Evolutionary conservation across 2,888 invertebrate genomes (phyloP).

Genomic region (Sarcophaga variegata): DNA sequence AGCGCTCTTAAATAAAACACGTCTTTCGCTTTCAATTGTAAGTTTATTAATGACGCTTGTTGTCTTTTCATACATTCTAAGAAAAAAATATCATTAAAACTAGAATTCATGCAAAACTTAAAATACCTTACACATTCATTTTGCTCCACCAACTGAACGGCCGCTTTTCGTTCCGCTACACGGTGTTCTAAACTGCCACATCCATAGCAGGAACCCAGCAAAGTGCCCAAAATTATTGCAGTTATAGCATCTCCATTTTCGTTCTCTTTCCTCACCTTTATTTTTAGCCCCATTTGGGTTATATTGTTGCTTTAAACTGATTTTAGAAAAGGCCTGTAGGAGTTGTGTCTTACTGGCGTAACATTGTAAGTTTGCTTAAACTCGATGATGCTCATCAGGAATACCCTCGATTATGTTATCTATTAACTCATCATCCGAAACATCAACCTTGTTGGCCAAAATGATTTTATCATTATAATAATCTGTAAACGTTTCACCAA

Average conservation of each 20-base stretch:
- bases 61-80: slow-evolving; percentile 35
- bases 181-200: slow-evolving; percentile 54
- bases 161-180: slow-evolving; percentile 33
- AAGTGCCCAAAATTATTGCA: slow-evolving; percentile 58
- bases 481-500: slow-evolving; percentile 19
- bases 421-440: slow-evolving; percentile 50
- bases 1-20: too few species aligned
- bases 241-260: slow-evolving; percentile 51
- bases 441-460: slow-evolving; percentile 24
- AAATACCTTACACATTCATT: slow-evolving; percentile 52
- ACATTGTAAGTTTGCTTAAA: slow-evolving; percentile 60
- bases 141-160: background rate
- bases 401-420: slow-evolving; percentile 8
- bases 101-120: slow-evolving; percentile 31
- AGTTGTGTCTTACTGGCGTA: slow-evolving; percentile 22
- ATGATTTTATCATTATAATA: slow-evolving; percentile 55
- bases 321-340: background rate
- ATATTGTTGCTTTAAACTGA: background rate
- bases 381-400: slow-evolving; percentile 38
- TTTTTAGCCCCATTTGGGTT: background rate
- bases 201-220: slow-evolving; percentile 61
- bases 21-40: too few species aligned
- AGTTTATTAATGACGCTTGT: too few species aligned
- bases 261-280: background rate
- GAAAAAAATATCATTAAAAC: slow-evolving; percentile 17